Evolutionary conservation across 1,140 invertebrate species (phyloP).

Genomic region (Ladona fulva): DNA sequence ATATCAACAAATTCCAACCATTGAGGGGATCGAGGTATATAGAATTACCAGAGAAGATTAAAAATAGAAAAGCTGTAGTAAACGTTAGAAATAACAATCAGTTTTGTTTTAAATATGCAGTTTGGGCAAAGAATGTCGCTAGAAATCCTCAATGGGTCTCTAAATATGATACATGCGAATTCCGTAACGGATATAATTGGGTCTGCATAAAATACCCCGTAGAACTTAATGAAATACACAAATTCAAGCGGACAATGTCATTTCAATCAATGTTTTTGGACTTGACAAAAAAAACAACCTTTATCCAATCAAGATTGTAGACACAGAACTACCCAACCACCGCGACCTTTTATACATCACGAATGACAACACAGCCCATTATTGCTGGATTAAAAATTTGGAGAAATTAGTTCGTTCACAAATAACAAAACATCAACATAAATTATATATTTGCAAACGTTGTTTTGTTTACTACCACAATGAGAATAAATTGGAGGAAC

Average conservation of each 20-base stretch:
- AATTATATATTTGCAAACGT: background rate
- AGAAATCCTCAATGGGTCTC: background rate
- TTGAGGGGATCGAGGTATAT: background rate
- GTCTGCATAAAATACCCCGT: background rate
- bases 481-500: background rate
- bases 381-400: too few species aligned
- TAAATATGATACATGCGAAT: background rate
- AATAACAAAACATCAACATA: background rate
- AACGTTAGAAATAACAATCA: background rate
- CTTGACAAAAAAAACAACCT: background rate
- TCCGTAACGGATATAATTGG: background rate
- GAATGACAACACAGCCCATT: background rate
- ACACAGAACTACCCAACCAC: background rate
- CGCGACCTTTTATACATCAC: background rate
- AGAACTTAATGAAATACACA: background rate
- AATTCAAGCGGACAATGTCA: background rate
- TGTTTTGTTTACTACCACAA: background rate
- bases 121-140: background rate
- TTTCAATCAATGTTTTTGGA: background rate
- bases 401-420: background rate
- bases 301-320: background rate
- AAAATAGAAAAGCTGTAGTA: background rate
- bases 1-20: background rate
- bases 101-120: background rate
- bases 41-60: too few species aligned